A percentile compares a stretch with the other conserved stretches of the same genome.
Conservation (phyloP, 1,140 invertebrate species). For the Cardiocondyla obscurior region DNA sequence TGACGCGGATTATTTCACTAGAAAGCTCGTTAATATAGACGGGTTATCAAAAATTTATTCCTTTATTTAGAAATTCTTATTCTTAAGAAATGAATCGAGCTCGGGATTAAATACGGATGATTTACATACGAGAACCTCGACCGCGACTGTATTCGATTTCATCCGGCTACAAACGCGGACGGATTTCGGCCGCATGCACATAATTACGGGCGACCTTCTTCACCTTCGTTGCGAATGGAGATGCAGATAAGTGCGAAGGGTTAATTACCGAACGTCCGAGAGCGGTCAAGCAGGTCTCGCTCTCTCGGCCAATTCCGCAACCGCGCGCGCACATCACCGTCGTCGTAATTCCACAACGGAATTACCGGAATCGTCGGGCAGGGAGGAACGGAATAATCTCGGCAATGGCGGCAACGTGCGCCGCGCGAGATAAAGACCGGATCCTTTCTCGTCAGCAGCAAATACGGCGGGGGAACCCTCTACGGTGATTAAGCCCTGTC, state of each 20-base stretch:
- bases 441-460: conserved; percentile 67
- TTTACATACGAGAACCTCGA: neutral
- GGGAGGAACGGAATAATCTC: conserved; percentile 64
- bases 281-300: conserved; percentile 45
- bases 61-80: neutral
- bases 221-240: conserved; percentile 23
- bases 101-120: neutral
- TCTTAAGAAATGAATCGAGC: neutral
- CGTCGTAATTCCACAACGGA: conserved; percentile 61
- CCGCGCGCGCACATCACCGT: conserved; percentile 31
- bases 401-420: conserved; percentile 66
- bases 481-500: conserved; percentile 70
- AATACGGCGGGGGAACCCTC: conserved; percentile 60
- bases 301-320: conserved; percentile 42
- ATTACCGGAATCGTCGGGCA: conserved; percentile 66
- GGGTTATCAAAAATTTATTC: neutral
- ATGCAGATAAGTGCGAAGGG: conserved; percentile 33
- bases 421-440: conserved; percentile 65
- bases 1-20: neutral
- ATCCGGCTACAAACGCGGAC: conserved; percentile 23
- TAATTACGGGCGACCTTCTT: conserved; percentile 19
- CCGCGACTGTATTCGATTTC: neutral
- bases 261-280: conserved; percentile 52
- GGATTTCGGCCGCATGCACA: conserved; percentile 2
- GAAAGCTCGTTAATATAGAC: neutral